phyloP scores from a whole-genome alignment of 2,888 invertebrate species.

The Drosophila yooni region DNA sequence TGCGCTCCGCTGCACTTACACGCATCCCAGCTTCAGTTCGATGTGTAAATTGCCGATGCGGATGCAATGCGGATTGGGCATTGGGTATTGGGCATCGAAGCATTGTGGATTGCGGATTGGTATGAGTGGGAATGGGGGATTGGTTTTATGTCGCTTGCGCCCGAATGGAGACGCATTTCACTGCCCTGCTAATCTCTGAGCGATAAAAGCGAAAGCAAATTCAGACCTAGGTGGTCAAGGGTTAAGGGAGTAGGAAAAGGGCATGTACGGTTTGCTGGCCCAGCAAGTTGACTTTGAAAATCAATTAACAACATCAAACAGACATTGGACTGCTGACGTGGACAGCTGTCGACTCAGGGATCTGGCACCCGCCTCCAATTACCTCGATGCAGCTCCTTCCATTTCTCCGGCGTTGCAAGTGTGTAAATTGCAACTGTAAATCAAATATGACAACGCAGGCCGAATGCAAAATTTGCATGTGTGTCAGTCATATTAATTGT shows the following conservation, averaged over 20 bases:
- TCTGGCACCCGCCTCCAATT: constrained; percentile 16
- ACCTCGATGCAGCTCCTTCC: background rate
- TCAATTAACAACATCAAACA: constrained; percentile 85
- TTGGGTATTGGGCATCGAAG: constrained; percentile 13
- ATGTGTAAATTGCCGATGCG: constrained; percentile 59
- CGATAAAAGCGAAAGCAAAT: constrained; percentile 68
- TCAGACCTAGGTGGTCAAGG: constrained; percentile 1
- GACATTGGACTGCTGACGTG: constrained; percentile 72
- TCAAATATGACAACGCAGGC: constrained; percentile 79
- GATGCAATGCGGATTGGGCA: constrained; percentile 38
- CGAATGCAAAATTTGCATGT: constrained; percentile 76
- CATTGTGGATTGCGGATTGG: constrained; percentile 42
- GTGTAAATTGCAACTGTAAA: constrained; percentile 81
- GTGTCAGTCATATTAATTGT: constrained; percentile 81
- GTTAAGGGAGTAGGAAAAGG: background rate
- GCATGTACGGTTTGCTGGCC: constrained; percentile 30
- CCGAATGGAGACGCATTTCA: constrained; percentile 74
- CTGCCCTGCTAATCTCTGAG: constrained; percentile 77
- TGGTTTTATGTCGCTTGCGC: constrained; percentile 82
- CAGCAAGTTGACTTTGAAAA: constrained; percentile 84
- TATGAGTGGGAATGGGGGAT: constrained; percentile 39
- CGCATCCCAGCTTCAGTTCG: constrained; percentile 54
- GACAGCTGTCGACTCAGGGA: constrained; percentile 66
- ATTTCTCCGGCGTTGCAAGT: constrained; percentile 42
- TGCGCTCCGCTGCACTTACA: constrained; percentile 78